Evolutionary conservation across 2,797 vertebrate species (phyloP), one percentile per base, ranked within the genome.

Genomic region (Fistularia commersonii): DNA sequence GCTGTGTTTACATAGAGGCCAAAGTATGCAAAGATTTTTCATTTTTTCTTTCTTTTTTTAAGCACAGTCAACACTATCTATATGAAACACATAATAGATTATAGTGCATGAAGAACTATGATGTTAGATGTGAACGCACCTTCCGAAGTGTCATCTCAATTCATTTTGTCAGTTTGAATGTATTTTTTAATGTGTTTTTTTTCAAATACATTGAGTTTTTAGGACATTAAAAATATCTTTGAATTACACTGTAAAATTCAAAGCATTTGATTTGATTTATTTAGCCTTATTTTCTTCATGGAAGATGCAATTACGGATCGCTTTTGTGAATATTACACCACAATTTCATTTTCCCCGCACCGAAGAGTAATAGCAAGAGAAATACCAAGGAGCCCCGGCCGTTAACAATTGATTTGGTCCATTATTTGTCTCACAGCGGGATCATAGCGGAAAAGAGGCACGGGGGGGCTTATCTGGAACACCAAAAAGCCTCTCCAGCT

Each of bases 401-500:
- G 33, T 53, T 8, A 7, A 32, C 39, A 66, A 78, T 64, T 68
- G 64, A 72, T 65, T 75, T 61, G 45, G 44, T 36, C n/a, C 34
- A 53, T 59, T 43, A 41, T 37, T 56, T 64, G n/a, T 57, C 61
- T 59, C 54, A 41, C 55, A 35, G 59, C 37, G 36, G 61, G 68
- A 41, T 71, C 63, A 61, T 23, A 11, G 40, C 31, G 37, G 8
- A 60, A 34, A 60, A 46, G 54, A 68, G 70, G 70, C 66, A 70
- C 45, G 64, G 35, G 41, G 44, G 66, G 45, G 42, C 57, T 73
- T 73, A 79, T 72, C 64, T 64, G 13, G 39, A 38, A 63, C 39
- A 54, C 48, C 65, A 67, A 51, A 64, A 60, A 59, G 65, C 71
- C 63, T 72, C 69, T 73, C 64, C 65, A 78, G 62, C 53, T 64